phyloP scores from a whole-genome alignment of 1,140 invertebrate species.

The Trichoplusia ni region DNA sequence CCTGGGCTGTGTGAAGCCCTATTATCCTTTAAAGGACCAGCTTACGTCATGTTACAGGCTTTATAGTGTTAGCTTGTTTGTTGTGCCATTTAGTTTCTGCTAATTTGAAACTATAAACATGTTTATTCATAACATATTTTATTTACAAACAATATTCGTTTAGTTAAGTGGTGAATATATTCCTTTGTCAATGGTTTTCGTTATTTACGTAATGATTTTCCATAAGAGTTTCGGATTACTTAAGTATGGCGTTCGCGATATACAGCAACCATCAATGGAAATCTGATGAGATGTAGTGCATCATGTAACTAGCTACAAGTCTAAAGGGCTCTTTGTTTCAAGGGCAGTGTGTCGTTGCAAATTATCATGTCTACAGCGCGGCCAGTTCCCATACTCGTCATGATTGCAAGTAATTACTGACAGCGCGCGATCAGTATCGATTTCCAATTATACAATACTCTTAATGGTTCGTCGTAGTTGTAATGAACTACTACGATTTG shows the following conservation, averaged over 20 bases:
- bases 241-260: too few relatives aligned
- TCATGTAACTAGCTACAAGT: not conserved
- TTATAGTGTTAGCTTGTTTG: too few relatives aligned
- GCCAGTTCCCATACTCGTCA: conserved; percentile 11
- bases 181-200: too few relatives aligned
- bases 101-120: too few relatives aligned
- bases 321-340: conserved; percentile 20
- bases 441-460: conserved; percentile 18
- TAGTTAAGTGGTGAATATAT: too few relatives aligned
- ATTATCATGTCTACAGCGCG: conserved; percentile 24
- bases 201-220: too few relatives aligned
- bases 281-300: not conserved
- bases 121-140: too few relatives aligned
- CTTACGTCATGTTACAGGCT: too few relatives aligned
- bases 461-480: conserved; percentile 14
- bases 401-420: conserved; percentile 8
- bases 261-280: too few relatives aligned
- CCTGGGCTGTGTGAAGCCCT: not conserved
- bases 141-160: too few relatives aligned
- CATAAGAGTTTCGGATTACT: too few relatives aligned
- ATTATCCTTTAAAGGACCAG: conserved; percentile 11
- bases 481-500: not conserved
- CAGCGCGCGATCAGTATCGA: conserved; percentile 16
- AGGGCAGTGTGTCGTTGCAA: conserved; percentile 19
- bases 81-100: too few relatives aligned